Base-by-base conservation (phyloP, 2,113 vertebrate genomes). In the Cynoglossus semilaevis region DNA sequence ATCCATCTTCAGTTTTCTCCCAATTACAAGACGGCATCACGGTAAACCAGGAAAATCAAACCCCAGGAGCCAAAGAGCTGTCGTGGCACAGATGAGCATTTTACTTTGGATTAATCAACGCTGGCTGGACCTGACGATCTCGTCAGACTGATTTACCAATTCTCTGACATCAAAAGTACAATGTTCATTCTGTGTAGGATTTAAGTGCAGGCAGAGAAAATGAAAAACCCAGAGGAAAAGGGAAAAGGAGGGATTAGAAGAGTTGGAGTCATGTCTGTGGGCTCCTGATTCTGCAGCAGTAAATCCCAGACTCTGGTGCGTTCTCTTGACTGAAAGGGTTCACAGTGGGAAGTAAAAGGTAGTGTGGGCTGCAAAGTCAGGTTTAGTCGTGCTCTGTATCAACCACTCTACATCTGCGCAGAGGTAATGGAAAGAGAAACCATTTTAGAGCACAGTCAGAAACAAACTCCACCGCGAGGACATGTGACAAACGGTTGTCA, bases 1-100 rank as follows among this genome's bases (percentile, higher is more conserved):
- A 73, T 75, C 79, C 12, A 13, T 37, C 45, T 74, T 60, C 34
- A 56, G 51, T 78, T 51, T 12, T 14, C 63, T 66, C 17, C 38
- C 58, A 54, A 34, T 78, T 56, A 63, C 12, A 37, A 51, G 18
- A 35, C 42, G 16, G n/a, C 4, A 15, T 64, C 52, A 35, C 42
- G 17, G 9, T 14, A 22, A 22, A 9, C 35, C 15, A 40, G 0
- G 7, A 10, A 52, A 37, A 4, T 37, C 17, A 35, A 60, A 64
- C 12, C 6, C 17, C 14, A 51, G 35, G 15, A 47, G 35, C 4
- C 12, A 35, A 15, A 64, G 53, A 80, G 42, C 35, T 56, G 36
- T 40, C 5, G 7, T 29, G 43, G 14, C 29, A 54, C 2, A n/a
- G 13, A 42, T 3, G 8, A 36, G 16, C 5, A 45, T 54, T 61